These are phyloP conservation scores for Heterocephalus glaber DNA, from an alignment of 2,113 vertebrate species.

Conservation along the genomic window DNA sequence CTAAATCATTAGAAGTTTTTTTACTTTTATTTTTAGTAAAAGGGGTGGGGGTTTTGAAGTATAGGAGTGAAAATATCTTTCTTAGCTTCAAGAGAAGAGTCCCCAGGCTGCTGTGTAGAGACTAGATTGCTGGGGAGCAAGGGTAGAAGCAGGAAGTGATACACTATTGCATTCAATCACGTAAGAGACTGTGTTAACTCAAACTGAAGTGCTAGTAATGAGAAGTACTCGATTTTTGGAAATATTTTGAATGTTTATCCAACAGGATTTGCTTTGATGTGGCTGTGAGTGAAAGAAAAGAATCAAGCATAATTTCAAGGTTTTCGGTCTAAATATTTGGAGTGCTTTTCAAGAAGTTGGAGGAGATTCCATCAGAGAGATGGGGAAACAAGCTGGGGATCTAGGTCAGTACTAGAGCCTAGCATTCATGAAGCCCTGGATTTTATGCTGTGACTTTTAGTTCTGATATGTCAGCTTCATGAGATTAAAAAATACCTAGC, in stretches of 20 bases:
- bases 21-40: slow-evolving; percentile 49
- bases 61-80: neutral
- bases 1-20: slow-evolving; percentile 25
- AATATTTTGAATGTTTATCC: neutral
- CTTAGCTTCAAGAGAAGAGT: neutral
- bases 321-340: slow-evolving; percentile 10
- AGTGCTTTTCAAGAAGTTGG: neutral
- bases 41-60: neutral
- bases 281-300: neutral
- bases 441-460: neutral
- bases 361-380: neutral
- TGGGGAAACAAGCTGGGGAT: neutral
- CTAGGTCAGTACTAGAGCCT: neutral
- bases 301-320: neutral
- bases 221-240: neutral
- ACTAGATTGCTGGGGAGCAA: neutral
- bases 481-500: neutral
- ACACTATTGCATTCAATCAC: neutral
- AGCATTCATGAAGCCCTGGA: neutral
- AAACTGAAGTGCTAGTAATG: slow-evolving; percentile 22
- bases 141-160: neutral
- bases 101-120: neutral
- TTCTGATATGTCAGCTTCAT: neutral
- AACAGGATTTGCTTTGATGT: slow-evolving; percentile 1
- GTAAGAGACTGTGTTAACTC: slow-evolving; percentile 26